phyloP scores from a whole-genome alignment of 2,888 invertebrate species.

The Synanthedon formicaeformis region DNA sequence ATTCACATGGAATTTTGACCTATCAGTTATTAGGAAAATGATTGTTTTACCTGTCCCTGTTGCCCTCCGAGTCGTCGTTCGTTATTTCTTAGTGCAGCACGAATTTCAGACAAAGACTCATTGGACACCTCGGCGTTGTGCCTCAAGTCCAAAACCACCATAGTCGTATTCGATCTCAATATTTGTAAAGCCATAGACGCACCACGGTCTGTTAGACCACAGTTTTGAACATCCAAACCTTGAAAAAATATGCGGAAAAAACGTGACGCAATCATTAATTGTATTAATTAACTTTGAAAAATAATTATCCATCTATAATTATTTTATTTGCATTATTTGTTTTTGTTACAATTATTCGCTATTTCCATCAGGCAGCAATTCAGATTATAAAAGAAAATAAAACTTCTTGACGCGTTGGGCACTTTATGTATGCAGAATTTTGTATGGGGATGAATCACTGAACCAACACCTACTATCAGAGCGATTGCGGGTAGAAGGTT shows the following conservation, averaged over 20 bases:
- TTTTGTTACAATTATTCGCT: no score
- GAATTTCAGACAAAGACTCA: constrained; percentile 55
- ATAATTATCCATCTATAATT: neutral
- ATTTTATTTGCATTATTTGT: no score
- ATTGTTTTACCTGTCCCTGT: constrained; percentile 32
- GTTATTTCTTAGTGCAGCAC: constrained; percentile 52
- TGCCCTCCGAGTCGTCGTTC: constrained; percentile 47
- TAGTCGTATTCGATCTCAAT: constrained; percentile 73
- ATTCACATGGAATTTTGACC: neutral
- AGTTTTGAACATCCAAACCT: constrained; percentile 81
- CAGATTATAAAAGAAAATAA: no score
- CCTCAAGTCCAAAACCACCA: constrained; percentile 77
- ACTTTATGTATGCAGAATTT: no score
- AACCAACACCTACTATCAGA: no score
- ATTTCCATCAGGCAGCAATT: no score
- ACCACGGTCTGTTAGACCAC: constrained; percentile 76
- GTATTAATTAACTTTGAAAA: neutral
- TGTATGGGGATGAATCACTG: no score
- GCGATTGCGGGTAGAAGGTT: no score
- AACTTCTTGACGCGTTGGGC: no score
- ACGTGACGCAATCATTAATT: no score
- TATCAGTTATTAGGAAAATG: neutral
- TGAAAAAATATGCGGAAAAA: constrained; percentile 8
- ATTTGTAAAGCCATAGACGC: constrained; percentile 70
- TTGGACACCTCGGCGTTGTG: constrained; percentile 68